Evolutionary conservation across 2,113 vertebrate species (phyloP), one percentile per base, ranked within the genome.

Genomic region (Pollachius pollachius): DNA sequence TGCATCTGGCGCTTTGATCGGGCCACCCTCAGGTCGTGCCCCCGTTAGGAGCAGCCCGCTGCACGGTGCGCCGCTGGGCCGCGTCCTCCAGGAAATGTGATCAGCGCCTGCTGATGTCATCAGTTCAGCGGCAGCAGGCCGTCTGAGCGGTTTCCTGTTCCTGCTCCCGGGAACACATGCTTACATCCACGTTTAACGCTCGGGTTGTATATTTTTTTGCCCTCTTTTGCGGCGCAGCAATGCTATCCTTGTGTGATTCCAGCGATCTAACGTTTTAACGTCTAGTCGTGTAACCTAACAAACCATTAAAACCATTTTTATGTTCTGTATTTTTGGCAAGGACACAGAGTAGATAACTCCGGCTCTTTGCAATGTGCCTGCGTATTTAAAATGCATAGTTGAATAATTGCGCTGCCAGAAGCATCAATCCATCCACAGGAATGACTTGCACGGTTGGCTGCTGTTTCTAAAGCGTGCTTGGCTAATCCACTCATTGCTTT

Each of bases 401-500:
- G 85, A 89, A 88, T 83, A 88, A 90, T 88, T 82, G 82, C 77
- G 19, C 83, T 71, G 83, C 79, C 77, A 82, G 83, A 83, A 83
- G 81, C 82, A 74, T 88, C 83, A 83, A 87, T 86, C 84, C 82
- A 81, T 89, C 87, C 85, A 67, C 76, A 84, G 85, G 81, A 90
- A 90, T 83, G 85, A 87, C 85, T 91, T 81, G 84, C 89, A 90
- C 81, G 89, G 88, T 88, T 86, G 90, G 87, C 85, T 89, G 88
- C 76, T 70, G 80, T 83, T 85, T 85, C 85, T 85, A 87, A 88
- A 90, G 87, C 84, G 84, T 79, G 84, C 86, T 85, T 59, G 82
- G 85, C 85, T 92, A 91, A 93, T 93, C 89, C 88, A 91, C 90
- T 92, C 90, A 87, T 91, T 89, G 86, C 84, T 85, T 88, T 88